These are phyloP conservation scores for Acanthisitta chloris DNA, from an alignment of 2,113 vertebrate species.

Conservation along the genomic window DNA sequence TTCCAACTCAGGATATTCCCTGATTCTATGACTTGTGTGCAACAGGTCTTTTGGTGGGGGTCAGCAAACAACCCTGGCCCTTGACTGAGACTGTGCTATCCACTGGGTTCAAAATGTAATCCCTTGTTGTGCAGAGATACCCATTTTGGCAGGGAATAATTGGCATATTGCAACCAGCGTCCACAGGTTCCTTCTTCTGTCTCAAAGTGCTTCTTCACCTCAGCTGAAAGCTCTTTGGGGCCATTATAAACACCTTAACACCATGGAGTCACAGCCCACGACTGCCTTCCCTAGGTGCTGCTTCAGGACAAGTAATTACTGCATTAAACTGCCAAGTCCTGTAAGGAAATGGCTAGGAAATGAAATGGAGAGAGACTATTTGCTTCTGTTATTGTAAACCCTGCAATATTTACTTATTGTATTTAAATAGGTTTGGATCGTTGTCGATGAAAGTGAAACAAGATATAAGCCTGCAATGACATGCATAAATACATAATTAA, in stretches of 20 bases:
- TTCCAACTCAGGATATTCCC: neutral
- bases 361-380: neutral
- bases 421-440: conserved; percentile 28
- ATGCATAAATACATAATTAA: conserved; percentile 60
- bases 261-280: neutral
- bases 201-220: neutral
- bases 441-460: conserved; percentile 46
- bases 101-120: neutral
- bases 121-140: neutral
- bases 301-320: neutral
- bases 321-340: neutral
- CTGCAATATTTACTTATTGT: conserved; percentile 35
- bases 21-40: neutral
- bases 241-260: neutral
- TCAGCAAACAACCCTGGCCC: neutral
- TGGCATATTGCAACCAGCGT: neutral
- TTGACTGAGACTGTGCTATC: too few relatives aligned
- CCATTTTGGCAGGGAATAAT: neutral
- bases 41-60: neutral
- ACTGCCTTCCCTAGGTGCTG: neutral
- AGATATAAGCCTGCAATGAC: conserved; percentile 49
- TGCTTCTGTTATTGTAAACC: neutral
- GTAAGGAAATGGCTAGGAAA: neutral
- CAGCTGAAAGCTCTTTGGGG: neutral
- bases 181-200: neutral